Percentiles rank a stretch among this genome's conserved stretches.
Evolutionary conservation across 2,888 invertebrate genomes (phyloP).

Genomic region (Heliconius ismenius): DNA sequence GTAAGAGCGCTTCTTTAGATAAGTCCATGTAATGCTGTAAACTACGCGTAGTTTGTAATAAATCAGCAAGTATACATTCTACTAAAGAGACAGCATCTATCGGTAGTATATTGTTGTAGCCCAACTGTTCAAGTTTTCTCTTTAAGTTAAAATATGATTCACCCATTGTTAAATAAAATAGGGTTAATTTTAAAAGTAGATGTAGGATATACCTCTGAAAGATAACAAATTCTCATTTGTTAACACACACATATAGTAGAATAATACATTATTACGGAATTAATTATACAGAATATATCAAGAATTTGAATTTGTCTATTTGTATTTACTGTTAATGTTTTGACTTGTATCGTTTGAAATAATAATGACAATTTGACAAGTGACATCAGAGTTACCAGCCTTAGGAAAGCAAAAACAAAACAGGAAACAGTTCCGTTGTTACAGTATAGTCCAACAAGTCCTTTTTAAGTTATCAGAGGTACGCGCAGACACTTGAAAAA

Average conservation of each 20-base stretch:
- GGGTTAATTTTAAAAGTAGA: background rate
- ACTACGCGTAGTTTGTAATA: constrained; percentile 93
- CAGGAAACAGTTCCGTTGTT: too few relatives aligned
- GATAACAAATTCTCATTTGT: background rate
- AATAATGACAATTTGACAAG: background rate
- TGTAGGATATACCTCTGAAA: background rate
- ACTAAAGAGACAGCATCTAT: constrained; percentile 90
- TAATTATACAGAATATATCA: background rate
- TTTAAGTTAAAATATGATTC: constrained; percentile 77
- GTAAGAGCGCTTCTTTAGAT: constrained; percentile 86
- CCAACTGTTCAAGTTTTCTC: constrained; percentile 89
- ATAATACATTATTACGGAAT: background rate
- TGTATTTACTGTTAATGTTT: background rate
- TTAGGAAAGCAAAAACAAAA: too few relatives aligned
- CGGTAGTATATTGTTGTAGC: constrained; percentile 89
- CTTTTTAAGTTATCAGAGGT: too few relatives aligned
- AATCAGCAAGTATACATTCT: constrained; percentile 89
- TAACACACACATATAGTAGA: background rate
- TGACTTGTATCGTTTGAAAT: constrained; percentile 8
- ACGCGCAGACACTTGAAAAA: too few relatives aligned
- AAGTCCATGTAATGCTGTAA: constrained; percentile 91
- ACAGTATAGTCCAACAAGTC: too few relatives aligned
- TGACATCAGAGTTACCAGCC: background rate
- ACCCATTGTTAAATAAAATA: constrained; percentile 59
- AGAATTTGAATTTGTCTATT: background rate